Evolutionary conservation across 1,140 invertebrate genomes (phyloP), one percentile per base, ranked within the genome.

Genomic region (Cydia strobilella): DNA sequence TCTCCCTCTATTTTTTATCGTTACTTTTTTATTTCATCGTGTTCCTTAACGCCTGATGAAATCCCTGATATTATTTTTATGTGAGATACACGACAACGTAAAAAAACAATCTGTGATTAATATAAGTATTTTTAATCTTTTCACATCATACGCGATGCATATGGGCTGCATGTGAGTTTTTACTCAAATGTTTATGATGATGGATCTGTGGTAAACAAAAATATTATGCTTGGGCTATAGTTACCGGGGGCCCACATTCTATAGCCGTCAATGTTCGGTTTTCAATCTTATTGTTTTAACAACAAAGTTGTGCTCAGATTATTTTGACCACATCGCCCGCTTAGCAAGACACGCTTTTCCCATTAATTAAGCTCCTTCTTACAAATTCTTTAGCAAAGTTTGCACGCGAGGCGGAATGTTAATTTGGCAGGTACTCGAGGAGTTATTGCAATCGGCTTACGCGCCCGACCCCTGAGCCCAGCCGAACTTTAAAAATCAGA

Each of bases 361-460:
- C 65, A 69, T 69, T 69, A 69, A 69, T 69, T 69, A 69, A 69
- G 65, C 27, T 69, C 31, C 65, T 69, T 39, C 65, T 69, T 39
- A 69, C 42, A 66, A 39, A 39, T 69, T 69, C 27, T 69, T 35
- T 31, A 18, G 65, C 15, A 69, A 69, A 69, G 31, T 69, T 69
- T 69, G 65, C n/a, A 42, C 65, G 27, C 65, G 65, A 69, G 65
- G 35, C 9, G 65, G 65, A 69, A 69, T 69, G 31, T 69, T 69
- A 69, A 69, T 69, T 69, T 69, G 42, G 31, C 31, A 35, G 31
- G 65, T 39, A 69, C 31, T 18, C n/a, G 48, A 18, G 48, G n/a
- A 51, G 48, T 51, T 51, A 51, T 51, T 51, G n/a, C 48, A 18
- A 51, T 51, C 48, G 48, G 48, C 48, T 51, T 51, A 51, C 12